phyloP scores from a whole-genome alignment of 2,113 vertebrate genomes.

The Bujurquina vittata region DNA sequence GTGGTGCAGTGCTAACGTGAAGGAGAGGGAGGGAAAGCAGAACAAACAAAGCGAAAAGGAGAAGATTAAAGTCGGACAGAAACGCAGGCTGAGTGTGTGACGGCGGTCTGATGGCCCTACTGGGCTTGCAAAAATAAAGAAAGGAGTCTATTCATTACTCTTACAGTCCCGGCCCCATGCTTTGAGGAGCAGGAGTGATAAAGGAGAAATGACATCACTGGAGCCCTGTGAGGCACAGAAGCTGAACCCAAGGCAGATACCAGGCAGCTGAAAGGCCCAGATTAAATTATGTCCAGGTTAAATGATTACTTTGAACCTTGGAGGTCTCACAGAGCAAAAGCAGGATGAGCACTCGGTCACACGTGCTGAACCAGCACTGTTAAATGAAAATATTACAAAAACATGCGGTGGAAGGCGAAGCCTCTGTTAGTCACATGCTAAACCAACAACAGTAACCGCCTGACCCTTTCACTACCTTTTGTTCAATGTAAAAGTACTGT shows the following conservation, averaged over 20 bases:
- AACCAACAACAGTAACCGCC: conserved; percentile 31
- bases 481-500: conserved; percentile 31
- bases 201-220: conserved; percentile 47
- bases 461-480: conserved; percentile 43
- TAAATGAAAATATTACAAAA: conserved; percentile 18
- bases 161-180: conserved; percentile 3
- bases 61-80: background rate
- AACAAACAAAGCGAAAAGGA: conserved; percentile 6
- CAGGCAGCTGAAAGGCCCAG: background rate
- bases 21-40: background rate
- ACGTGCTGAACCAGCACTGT: background rate
- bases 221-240: conserved; percentile 14
- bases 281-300: conserved; percentile 25
- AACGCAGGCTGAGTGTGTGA: background rate
- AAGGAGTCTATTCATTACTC: conserved; percentile 40
- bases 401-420: background rate
- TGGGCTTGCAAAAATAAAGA: conserved; percentile 32
- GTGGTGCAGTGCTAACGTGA: background rate
- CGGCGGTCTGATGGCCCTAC: conserved; percentile 29
- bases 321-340: background rate
- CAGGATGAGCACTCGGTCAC: conserved; percentile 9
- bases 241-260: conserved; percentile 14
- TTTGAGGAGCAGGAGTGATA: conserved; percentile 37
- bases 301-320: conserved; percentile 8
- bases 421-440: conserved; percentile 25